Conservation (phyloP, 2,888 invertebrate genomes). For the Trileptium ribeirensis region DNA sequence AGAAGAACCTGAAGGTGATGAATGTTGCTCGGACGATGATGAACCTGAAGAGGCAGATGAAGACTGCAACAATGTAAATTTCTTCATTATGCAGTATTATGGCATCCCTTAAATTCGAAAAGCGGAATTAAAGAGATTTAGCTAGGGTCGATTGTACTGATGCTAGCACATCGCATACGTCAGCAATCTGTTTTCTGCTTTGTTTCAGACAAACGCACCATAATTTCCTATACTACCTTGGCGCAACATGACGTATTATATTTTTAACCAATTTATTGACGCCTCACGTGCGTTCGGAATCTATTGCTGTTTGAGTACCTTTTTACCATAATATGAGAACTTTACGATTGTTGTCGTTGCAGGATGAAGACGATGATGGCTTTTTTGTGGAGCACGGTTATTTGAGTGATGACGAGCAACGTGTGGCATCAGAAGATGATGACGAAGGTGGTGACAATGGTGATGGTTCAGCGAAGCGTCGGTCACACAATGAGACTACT, state of each 20-base stretch:
- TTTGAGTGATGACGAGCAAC: constrained; percentile 18
- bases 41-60: not conserved
- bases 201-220: not conserved
- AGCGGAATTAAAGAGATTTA: too few relatives aligned
- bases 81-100: too few relatives aligned
- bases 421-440: not conserved
- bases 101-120: too few relatives aligned
- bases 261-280: too few relatives aligned
- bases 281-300: too few relatives aligned
- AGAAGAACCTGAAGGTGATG: constrained; percentile 18
- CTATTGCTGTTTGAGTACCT: too few relatives aligned
- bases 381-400: constrained; percentile 21
- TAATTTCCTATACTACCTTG: too few relatives aligned
- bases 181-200: not conserved
- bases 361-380: constrained; percentile 22
- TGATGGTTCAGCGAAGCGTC: too few relatives aligned
- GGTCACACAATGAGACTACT: too few relatives aligned
- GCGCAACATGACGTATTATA: too few relatives aligned
- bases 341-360: not conserved
- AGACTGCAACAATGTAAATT: not conserved
- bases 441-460: not conserved
- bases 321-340: too few relatives aligned
- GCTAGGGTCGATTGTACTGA: not conserved
- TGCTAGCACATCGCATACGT: not conserved
- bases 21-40: not conserved